A percentile compares a stretch with the other conserved stretches of the same genome.
Conservation (phyloP, 2,797 vertebrate species). For the Artibeus lituratus region DNA sequence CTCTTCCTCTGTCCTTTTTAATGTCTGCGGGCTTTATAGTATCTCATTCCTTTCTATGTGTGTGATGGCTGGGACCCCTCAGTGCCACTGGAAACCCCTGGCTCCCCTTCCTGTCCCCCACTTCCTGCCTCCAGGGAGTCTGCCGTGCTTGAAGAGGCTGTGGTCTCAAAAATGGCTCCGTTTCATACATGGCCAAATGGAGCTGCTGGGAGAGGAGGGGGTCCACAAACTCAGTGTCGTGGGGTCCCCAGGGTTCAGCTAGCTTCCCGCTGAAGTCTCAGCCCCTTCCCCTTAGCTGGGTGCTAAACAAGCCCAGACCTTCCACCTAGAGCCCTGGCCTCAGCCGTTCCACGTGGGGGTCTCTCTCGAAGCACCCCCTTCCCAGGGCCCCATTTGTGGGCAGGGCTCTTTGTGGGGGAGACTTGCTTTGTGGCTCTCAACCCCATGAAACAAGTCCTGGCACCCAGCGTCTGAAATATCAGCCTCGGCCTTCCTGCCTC, state of each 20-base stretch:
- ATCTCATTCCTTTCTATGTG: neutral
- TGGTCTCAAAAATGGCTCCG: neutral
- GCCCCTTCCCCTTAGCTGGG: neutral
- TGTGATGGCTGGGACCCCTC: neutral
- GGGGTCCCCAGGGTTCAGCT: neutral
- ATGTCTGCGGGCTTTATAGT: neutral
- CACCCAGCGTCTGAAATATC: neutral
- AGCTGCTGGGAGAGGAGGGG: conserved; percentile 5
- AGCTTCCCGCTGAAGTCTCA: neutral
- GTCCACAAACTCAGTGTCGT: neutral
- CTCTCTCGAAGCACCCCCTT: neutral
- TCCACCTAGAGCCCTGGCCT: neutral
- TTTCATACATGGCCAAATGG: neutral
- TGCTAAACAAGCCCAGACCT: neutral
- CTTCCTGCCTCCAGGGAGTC: neutral
- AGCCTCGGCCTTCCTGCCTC: conserved; percentile 8
- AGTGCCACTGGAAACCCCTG: neutral
- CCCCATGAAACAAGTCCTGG: neutral
- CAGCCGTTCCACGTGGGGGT: fast-evolving
- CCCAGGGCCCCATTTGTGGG: neutral
- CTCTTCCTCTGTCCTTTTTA: neutral
- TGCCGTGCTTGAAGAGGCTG: neutral
- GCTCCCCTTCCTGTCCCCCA: neutral
- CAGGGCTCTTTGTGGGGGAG: neutral
- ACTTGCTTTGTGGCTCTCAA: neutral